Evolutionary conservation across 2,797 vertebrate species (phyloP).

Genomic region (Sebastolobus alascanus): DNA sequence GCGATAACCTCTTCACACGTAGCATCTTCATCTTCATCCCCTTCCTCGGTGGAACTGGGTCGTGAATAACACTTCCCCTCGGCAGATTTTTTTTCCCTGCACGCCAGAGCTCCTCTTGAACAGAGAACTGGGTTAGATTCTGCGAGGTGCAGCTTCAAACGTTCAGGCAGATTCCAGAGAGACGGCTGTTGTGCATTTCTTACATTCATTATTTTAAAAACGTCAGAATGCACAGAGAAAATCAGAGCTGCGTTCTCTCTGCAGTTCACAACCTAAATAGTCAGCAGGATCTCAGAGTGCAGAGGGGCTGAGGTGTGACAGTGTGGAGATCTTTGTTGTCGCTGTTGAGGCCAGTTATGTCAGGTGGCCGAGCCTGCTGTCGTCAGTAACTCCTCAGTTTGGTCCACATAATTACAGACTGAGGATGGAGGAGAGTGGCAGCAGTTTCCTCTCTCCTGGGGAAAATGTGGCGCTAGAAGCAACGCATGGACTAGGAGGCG

Average conservation of each 20-base stretch:
- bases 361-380: slow-evolving; percentile 20
- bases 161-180: slow-evolving; percentile 10
- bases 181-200: slow-evolving; percentile 18
- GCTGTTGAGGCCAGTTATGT: slow-evolving; percentile 19
- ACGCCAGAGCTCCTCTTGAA: slow-evolving; percentile 13
- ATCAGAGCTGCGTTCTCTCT: background rate
- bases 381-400: slow-evolving; percentile 32
- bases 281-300: slow-evolving; percentile 43
- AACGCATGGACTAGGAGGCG: slow-evolving; percentile 11
- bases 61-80: slow-evolving; percentile 56
- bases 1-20: slow-evolving; percentile 1
- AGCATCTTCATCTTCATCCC: slow-evolving; percentile 33
- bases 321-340: background rate
- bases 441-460: slow-evolving; percentile 1
- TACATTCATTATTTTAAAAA: slow-evolving; percentile 11
- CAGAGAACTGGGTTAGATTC: slow-evolving; percentile 44
- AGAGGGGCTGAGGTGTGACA: slow-evolving; percentile 16
- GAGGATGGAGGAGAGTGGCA: slow-evolving; percentile 16
- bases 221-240: background rate
- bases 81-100: slow-evolving; percentile 26
- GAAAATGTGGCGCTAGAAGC: background rate
- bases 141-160: slow-evolving; percentile 34
- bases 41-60: slow-evolving; percentile 52
- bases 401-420: slow-evolving; percentile 19
- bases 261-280: slow-evolving; percentile 3